These are phyloP conservation scores for Aratinga solstitialis DNA, from an alignment of 2,797 vertebrate species.

Conservation along the genomic window DNA sequence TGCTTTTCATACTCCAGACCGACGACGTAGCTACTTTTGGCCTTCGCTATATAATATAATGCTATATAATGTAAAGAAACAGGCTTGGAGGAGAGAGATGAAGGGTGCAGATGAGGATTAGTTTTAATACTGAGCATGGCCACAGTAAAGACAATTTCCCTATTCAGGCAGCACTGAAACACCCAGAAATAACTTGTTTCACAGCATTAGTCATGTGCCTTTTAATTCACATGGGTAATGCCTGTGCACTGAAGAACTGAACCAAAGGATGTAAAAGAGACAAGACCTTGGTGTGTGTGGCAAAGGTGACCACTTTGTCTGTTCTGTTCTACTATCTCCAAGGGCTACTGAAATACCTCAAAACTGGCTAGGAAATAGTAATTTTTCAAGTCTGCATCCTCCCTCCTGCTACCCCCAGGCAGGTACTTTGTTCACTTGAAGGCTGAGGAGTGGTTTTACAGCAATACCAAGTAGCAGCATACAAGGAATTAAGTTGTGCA, in stretches of 20 bases:
- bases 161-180: not conserved
- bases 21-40: not conserved
- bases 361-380: not conserved
- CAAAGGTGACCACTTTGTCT: not conserved
- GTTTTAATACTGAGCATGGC: not conserved
- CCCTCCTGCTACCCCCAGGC: not conserved
- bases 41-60: not conserved
- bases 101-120: not conserved
- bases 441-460: not conserved
- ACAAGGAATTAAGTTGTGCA: not conserved
- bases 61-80: not conserved
- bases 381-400: not conserved
- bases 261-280: not conserved
- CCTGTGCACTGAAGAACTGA: not conserved
- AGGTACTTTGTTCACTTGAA: not conserved
- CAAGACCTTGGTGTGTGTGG: not conserved
- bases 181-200: not conserved
- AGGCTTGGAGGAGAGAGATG: not conserved
- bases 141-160: not conserved
- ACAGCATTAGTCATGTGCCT: not conserved
- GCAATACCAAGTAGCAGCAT: not conserved
- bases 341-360: not conserved
- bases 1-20: not conserved
- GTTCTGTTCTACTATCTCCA: not conserved
- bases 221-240: not conserved